Conservation (phyloP, 2,113 vertebrate species). For the Anhinga anhinga region DNA sequence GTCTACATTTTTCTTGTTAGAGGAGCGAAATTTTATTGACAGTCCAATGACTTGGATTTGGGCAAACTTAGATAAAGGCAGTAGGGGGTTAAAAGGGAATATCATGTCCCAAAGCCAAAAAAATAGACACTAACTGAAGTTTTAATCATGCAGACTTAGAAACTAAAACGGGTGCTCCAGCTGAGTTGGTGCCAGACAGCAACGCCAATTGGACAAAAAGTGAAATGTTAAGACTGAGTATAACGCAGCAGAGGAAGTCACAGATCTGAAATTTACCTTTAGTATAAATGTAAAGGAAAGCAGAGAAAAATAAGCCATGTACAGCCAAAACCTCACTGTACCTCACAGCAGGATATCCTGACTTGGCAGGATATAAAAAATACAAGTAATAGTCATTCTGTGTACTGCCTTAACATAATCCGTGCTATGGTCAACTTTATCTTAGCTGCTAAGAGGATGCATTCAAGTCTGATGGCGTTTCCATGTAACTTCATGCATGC, state of each 20-base stretch:
- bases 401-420: slow-evolving; percentile 35
- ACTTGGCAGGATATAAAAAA: slow-evolving; percentile 38
- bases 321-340: background rate
- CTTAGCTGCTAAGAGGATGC: slow-evolving; percentile 5
- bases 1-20: background rate
- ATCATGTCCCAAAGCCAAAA: background rate
- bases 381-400: slow-evolving; percentile 1
- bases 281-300: background rate
- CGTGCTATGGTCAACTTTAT: background rate
- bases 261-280: background rate
- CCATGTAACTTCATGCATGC: background rate
- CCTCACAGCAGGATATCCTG: slow-evolving; percentile 31
- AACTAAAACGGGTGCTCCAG: background rate
- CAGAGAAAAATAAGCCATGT: background rate
- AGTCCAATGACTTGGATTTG: background rate
- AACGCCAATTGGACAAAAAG: background rate
- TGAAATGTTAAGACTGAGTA: background rate
- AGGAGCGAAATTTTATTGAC: background rate
- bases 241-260: background rate
- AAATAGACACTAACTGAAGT: background rate
- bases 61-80: background rate
- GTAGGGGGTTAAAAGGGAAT: background rate
- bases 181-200: background rate
- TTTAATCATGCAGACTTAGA: background rate
- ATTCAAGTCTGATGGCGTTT: slow-evolving; percentile 45